Percentiles rank a stretch among this genome's conserved stretches.
Evolutionary conservation across 2,797 vertebrate species (phyloP).

Genomic region (Rousettus madagascariensis): DNA sequence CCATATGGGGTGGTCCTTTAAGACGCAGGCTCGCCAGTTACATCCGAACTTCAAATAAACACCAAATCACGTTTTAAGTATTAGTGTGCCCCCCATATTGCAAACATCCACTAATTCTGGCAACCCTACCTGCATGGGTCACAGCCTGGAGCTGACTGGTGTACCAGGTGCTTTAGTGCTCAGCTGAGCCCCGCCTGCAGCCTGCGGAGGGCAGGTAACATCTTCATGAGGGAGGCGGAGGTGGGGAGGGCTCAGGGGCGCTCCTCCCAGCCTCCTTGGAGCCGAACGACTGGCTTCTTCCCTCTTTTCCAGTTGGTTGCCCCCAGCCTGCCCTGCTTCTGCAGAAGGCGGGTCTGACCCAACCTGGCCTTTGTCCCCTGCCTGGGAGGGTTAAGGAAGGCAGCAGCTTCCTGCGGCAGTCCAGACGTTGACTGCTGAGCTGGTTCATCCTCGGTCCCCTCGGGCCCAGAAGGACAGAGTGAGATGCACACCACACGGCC

Average conservation of each 20-base stretch:
- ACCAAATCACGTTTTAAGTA: neutral
- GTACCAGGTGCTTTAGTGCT: neutral
- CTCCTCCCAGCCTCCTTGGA: rapidly evolving
- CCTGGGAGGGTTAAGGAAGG: neutral
- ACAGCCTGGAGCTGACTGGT: neutral
- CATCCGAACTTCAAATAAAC: neutral
- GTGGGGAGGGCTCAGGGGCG: too few species aligned
- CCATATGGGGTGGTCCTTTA: rapidly evolving
- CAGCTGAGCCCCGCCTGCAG: neutral
- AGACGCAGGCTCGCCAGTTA: neutral
- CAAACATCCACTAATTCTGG: neutral
- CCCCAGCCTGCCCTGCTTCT: neutral
- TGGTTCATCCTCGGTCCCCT: neutral
- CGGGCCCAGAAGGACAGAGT: neutral
- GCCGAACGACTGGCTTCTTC: rapidly evolving
- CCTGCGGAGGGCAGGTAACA: neutral
- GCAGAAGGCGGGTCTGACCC: neutral
- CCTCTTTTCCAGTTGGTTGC: rapidly evolving
- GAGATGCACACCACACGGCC: neutral
- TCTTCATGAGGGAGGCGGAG: too few species aligned
- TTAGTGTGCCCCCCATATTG: neutral
- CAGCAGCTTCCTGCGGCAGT: neutral
- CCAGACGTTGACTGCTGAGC: neutral
- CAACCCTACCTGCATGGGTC: rapidly evolving
- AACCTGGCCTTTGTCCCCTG: rapidly evolving